Evolutionary conservation across 1,140 invertebrate genomes (phyloP).

Genomic region (Cydia pomonella): DNA sequence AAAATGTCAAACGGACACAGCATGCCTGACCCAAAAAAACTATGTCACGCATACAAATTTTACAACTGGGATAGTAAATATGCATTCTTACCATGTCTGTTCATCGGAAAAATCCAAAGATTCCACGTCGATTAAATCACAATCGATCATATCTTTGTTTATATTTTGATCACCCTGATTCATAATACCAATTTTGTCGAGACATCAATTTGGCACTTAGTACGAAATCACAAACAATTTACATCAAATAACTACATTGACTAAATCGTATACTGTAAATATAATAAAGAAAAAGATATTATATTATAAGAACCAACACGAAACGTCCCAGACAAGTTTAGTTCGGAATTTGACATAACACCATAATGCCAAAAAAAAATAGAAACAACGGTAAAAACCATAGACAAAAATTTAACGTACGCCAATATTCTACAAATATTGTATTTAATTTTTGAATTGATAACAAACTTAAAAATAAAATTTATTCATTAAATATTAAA

Average conservation of each 20-base stretch:
- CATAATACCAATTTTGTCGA: conserved; percentile 68
- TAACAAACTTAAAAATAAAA: too few relatives aligned
- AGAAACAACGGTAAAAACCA: conserved; percentile 70
- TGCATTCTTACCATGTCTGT: conserved; percentile 69
- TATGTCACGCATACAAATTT: not conserved
- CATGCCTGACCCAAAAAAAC: conserved; percentile 37
- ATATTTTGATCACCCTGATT: conserved; percentile 78
- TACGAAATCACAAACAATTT: conserved; percentile 68
- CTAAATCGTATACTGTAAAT: conserved; percentile 62
- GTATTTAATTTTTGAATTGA: not conserved
- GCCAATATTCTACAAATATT: not conserved
- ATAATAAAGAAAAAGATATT: conserved; percentile 67
- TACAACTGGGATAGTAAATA: conserved; percentile 25
- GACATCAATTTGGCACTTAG: conserved; percentile 77
- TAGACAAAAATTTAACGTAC: conserved; percentile 47
- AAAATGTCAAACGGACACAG: conserved; percentile 34
- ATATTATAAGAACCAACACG: conserved; percentile 61
- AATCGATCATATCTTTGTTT: conserved; percentile 80
- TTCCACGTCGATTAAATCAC: conserved; percentile 78
- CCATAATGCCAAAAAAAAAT: conserved; percentile 65
- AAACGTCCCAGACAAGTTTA: conserved; percentile 71
- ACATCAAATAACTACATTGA: conserved; percentile 67
- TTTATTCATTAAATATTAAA: not conserved
- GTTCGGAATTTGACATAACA: conserved; percentile 75
- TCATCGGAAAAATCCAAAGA: conserved; percentile 74